Conservation (phyloP, 2,113 vertebrate genomes). For the rabbit (Oryctolagus cuniculus) region DNA sequence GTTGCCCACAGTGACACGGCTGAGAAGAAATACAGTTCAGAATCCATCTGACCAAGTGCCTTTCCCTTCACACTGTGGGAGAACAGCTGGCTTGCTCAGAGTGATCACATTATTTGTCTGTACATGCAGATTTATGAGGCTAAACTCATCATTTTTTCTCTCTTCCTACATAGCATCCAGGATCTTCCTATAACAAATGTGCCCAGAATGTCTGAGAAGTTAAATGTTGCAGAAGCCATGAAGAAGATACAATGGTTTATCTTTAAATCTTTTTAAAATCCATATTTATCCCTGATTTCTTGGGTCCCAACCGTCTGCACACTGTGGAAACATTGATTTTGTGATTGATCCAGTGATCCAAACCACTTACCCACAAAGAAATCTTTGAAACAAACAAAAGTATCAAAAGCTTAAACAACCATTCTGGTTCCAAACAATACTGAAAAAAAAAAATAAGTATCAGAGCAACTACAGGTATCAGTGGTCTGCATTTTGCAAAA, state of each 20-base stretch:
- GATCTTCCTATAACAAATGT: background rate
- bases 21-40: background rate
- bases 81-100: background rate
- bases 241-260: background rate
- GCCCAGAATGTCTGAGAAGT: background rate
- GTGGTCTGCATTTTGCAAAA: conserved; percentile 18
- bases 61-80: background rate
- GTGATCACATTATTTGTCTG: background rate
- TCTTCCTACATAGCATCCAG: background rate
- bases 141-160: background rate
- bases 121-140: background rate
- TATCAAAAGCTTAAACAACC: background rate
- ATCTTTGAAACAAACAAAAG: conserved; percentile 37
- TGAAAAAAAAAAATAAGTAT: background rate
- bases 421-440: background rate
- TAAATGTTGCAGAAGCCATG: background rate
- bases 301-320: background rate
- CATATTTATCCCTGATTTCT: background rate
- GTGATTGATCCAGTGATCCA: background rate
- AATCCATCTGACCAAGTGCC: background rate
- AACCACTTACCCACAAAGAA: background rate
- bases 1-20: background rate
- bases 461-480: background rate
- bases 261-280: background rate
- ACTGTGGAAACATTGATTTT: conserved; percentile 16